Evolutionary conservation across 1,140 invertebrate genomes (phyloP).

Genomic region (Lerema accius): DNA sequence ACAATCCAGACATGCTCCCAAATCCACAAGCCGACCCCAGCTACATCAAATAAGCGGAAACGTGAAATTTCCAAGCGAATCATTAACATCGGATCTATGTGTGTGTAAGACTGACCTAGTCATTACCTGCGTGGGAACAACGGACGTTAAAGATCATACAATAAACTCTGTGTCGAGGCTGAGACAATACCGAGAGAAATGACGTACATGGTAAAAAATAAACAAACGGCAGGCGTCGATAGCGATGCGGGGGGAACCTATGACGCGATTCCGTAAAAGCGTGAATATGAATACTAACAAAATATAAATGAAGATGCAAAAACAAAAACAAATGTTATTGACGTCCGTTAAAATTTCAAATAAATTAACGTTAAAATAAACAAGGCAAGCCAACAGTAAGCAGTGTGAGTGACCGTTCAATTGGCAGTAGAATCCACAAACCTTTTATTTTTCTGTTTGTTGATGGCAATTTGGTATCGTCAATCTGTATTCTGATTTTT

Average conservation of each 20-base stretch:
- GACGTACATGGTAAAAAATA: slow-evolving; percentile 22
- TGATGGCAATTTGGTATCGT: not conserved
- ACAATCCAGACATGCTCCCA: too few relatives aligned
- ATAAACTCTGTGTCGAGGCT: slow-evolving; percentile 28
- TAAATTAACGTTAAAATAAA: not conserved
- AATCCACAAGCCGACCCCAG: too few relatives aligned
- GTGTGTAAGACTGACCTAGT: not conserved
- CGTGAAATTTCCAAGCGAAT: not conserved
- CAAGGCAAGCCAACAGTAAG: not conserved
- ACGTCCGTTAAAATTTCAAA: not conserved
- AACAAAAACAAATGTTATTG: not conserved
- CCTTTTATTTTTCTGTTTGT: not conserved
- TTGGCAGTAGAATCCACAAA: not conserved
- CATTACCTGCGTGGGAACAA: slow-evolving; percentile 23
- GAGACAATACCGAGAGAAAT: slow-evolving; percentile 28
- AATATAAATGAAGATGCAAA: not conserved
- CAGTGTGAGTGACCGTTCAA: not conserved
- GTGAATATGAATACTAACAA: not conserved
- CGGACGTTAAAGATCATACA: slow-evolving; percentile 34
- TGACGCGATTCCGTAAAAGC: not conserved
- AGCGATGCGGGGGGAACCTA: not conserved
- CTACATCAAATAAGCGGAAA: not conserved
- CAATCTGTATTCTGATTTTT: not conserved
- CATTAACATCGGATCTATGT: slow-evolving; percentile 3
- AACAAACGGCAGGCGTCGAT: not conserved